Evolutionary conservation across 2,797 vertebrate species (phyloP), one percentile per base, ranked within the genome.

Genomic region (Picus viridis): DNA sequence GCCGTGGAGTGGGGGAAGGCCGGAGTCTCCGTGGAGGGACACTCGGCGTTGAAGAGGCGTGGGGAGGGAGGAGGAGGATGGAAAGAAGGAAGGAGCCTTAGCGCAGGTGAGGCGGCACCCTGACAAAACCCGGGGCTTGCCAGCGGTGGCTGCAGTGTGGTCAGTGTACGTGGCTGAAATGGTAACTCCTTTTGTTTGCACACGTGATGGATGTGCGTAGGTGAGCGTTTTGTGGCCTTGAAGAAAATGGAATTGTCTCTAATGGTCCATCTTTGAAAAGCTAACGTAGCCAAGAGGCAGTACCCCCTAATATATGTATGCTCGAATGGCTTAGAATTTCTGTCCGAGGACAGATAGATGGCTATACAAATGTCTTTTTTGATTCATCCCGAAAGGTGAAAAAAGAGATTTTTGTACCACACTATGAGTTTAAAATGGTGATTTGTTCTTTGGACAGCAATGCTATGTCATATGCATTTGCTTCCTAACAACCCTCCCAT

Each of bases 41-140:
- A 17, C 0, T n/a, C 10, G 32, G 59, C 20, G 1, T 30, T 3
- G 53, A 12, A 14, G 72, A 9, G 58, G 3, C 5, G 0, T 3
- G 20, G 16, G 15, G 23, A 23, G 34, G 5, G 36, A 27, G 32
- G 39, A 30, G 9, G 10, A 39, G 43, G 41, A 10, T 23, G 24
- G 20, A 24, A 26, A 13, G 53, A 9, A 39, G 27, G 39, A 7
- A 26, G 26, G 41, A 59, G 20, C 9, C 12, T 26, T 26, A 2
- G 36, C 2, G 54, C 81, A 26, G 72, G 57, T 83, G 77, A 64
- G 54, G 85, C 81, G 34, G 74, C 24, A 8, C 30, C 10, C 22
- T 8, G 24, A 30, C 0, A 56, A 30, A 24, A 54, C 2, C 4
- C 41, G 4, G 12, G 5, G 39, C 62, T 32, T 32, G 5, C 45